Evolutionary conservation across 2,113 vertebrate species (phyloP).

Genomic region (sheep (Ovis aries)): DNA sequence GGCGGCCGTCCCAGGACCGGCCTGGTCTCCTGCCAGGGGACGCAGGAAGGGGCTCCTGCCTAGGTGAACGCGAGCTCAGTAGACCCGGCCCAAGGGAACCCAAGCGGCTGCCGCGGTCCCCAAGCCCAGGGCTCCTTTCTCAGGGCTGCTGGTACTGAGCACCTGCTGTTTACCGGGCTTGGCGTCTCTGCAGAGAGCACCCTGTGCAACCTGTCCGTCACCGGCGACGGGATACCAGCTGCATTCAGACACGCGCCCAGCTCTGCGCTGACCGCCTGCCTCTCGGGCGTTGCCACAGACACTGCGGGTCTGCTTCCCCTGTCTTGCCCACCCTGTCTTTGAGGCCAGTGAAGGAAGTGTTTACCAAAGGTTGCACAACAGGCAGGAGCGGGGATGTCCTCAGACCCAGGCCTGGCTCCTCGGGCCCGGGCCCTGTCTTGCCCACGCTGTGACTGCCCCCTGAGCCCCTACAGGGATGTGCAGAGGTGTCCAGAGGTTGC

Average conservation of each 20-base stretch:
- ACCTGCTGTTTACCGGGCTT: neutral
- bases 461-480: fast-evolving
- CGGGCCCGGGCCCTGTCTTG: neutral
- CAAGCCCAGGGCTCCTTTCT: neutral
- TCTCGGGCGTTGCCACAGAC: neutral
- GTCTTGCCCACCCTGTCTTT: neutral
- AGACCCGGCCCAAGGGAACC: neutral
- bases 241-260: fast-evolving
- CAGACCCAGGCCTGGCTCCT: neutral
- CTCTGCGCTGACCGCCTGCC: neutral
- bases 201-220: fast-evolving
- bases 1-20: neutral
- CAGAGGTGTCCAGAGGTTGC: neutral
- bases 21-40: neutral
- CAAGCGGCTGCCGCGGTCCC: fast-evolving
- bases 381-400: neutral
- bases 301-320: neutral
- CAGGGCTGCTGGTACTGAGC: neutral
- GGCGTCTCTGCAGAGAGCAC: fast-evolving
- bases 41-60: neutral
- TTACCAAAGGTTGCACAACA: neutral
- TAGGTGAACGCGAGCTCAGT: neutral
- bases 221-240: fast-evolving
- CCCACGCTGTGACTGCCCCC: fast-evolving
- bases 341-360: neutral